Evolutionary conservation across 2,113 vertebrate genomes (phyloP), one percentile per base, ranked within the genome.

Genomic region (Isurus oxyrinchus): DNA sequence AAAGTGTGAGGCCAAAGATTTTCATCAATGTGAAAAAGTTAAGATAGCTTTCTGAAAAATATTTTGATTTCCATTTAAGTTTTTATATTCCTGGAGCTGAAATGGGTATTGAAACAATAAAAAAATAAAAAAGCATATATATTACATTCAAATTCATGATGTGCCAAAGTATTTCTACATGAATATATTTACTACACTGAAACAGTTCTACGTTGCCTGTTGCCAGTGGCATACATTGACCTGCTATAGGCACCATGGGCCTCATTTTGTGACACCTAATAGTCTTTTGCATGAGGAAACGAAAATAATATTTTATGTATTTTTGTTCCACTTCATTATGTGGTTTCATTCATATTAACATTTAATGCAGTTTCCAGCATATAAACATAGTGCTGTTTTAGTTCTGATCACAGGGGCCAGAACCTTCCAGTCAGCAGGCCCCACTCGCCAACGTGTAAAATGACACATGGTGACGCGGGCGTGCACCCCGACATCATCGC

Each of bases 1-100:
- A 55, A 13, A 40, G n/a, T 35, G 49, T 72, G 4, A 69, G 44
- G 67, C 66, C 66, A 72, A 95, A 35, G 25, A 72, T 95, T 72
- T 49, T 95, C 14, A 76, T 72, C 23, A 53, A 72, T 35, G 40
- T 72, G 94, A 35, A 53, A 76, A 95, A 72, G 40, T 55, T 72
- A 53, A 53, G 11, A 76, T 95, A 31, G 66, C 23, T 94, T 94
- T 63, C 94, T 94, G 44, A 95, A 95, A 95, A 67, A 95, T 95
- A 55, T 27, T 94, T 63, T 63, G 59, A 94, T 66, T 94, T 63
- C 19, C 90, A 63, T 40, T 66, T 94, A 35, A 21, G 44, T 63
- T 94, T 23, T 61, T 63, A 35, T 19, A 6, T 63, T 63, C 57
- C 90, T 57, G 35, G 90, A 6, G 14, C 59, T 44, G 35, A n/a